A percentile compares a stretch with the other conserved stretches of the same genome.
Conservation (phyloP, 1,140 invertebrate genomes). For the Coptotermes formosanus region DNA sequence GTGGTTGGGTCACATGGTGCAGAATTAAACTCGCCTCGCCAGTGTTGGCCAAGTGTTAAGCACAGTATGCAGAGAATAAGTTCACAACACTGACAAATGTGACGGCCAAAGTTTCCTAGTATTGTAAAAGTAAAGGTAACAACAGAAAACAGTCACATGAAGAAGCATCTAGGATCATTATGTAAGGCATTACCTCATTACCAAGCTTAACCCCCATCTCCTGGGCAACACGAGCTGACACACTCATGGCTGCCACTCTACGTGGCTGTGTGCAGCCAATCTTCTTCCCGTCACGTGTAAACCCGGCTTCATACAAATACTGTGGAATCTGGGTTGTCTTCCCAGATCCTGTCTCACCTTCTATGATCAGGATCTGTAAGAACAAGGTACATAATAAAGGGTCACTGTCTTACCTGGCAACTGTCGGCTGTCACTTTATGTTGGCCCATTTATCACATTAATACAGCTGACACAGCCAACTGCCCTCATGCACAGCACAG, state of each 20-base stretch:
- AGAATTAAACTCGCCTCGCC: too few relatives aligned
- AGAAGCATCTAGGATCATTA: not conserved
- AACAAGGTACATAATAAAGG: not conserved
- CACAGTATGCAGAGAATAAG: too few relatives aligned
- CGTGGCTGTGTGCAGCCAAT: conserved; percentile 66
- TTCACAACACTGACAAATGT: too few relatives aligned
- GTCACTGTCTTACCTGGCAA: too few relatives aligned
- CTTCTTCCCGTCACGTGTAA: conserved; percentile 76
- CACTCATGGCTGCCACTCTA: conserved; percentile 78
- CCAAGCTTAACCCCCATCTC: conserved; percentile 72
- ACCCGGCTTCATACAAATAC: conserved; percentile 91
- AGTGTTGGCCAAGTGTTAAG: too few relatives aligned
- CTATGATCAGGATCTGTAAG: conserved; percentile 81
- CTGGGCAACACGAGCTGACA: conserved; percentile 69
- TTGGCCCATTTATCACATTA: too few relatives aligned
- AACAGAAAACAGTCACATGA: not conserved
- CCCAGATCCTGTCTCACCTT: conserved; percentile 97
- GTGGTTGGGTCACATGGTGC: too few relatives aligned
- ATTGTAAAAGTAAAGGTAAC: too few relatives aligned
- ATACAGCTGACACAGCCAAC: too few relatives aligned
- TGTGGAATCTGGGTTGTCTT: conserved; percentile 99
- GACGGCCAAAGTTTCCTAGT: too few relatives aligned
- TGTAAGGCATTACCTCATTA: conserved; percentile 53
- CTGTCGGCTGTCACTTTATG: too few relatives aligned
- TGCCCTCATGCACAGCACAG: too few relatives aligned